Conservation (phyloP, 2,888 invertebrate species). For the Clanis bilineata region DNA sequence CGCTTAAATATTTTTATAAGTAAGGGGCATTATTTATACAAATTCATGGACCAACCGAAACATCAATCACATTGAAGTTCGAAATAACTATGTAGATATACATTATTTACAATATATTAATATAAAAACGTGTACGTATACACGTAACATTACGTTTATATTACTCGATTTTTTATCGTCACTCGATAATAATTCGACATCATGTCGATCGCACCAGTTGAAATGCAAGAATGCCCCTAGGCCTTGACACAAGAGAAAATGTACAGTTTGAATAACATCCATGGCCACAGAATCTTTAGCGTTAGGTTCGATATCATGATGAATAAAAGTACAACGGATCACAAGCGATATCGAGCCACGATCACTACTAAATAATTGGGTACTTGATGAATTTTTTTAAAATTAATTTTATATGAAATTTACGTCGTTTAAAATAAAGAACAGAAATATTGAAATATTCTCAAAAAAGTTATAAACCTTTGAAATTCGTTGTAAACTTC, state of each 20-base stretch:
- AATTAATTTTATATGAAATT: too few relatives aligned
- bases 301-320: background rate
- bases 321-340: too few relatives aligned
- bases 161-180: background rate
- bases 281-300: background rate
- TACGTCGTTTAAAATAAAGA: too few relatives aligned
- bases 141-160: background rate
- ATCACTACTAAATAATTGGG: too few relatives aligned
- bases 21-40: background rate
- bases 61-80: constrained; percentile 14
- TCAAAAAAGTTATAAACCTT: too few relatives aligned
- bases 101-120: constrained; percentile 4
- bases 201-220: constrained; percentile 2
- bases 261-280: background rate
- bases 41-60: constrained; percentile 7
- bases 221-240: constrained; percentile 12
- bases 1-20: too few relatives aligned
- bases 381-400: too few relatives aligned
- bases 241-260: constrained; percentile 9
- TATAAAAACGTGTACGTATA: background rate
- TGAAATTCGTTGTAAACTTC: too few relatives aligned
- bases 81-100: constrained; percentile 1
- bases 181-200: background rate
- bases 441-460: too few relatives aligned
- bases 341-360: too few relatives aligned